Conservation (phyloP, 2,888 invertebrate species). For the Rosalia funebris region DNA sequence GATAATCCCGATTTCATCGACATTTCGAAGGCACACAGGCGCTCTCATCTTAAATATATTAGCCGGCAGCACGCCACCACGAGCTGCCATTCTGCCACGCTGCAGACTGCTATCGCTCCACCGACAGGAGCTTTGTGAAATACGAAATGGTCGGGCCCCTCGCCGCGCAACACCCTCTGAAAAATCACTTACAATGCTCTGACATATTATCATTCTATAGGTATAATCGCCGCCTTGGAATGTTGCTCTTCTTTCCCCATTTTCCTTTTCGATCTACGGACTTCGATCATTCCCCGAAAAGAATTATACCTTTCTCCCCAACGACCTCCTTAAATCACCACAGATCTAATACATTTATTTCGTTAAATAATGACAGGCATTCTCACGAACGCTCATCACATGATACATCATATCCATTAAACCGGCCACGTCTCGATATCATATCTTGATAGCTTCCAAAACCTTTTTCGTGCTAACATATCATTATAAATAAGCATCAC, state of each 20-base stretch:
- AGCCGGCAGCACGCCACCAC: conserved; percentile 23
- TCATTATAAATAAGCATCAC: no score
- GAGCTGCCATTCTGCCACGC: conserved; percentile 3
- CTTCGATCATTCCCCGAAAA: conserved; percentile 29
- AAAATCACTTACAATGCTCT: conserved; percentile 55
- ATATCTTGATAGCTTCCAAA: no score
- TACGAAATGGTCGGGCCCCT: conserved; percentile 34
- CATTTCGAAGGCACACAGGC: conserved; percentile 21
- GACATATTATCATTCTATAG: conserved; percentile 56
- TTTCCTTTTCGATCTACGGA: conserved; percentile 33
- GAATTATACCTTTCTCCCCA: conserved; percentile 4
- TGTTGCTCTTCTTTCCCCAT: conserved; percentile 30
- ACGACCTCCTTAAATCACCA: conserved; percentile 3
- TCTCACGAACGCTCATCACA: not conserved
- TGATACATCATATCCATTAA: not conserved
- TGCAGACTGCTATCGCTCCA: conserved; percentile 18
- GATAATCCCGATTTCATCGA: conserved; percentile 38
- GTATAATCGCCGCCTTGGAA: conserved; percentile 40
- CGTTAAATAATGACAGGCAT: not conserved
- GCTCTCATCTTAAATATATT: conserved; percentile 32
- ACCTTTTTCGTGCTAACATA: no score
- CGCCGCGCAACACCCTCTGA: conserved; percentile 43
- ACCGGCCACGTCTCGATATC: no score
- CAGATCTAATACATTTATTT: conserved; percentile 10
- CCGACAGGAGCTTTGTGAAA: conserved; percentile 23